Percentiles rank a stretch among this genome's conserved stretches.
These are phyloP conservation scores for Brevimyrus niger DNA, from an alignment of 2,113 vertebrate species.

Conservation along the genomic window DNA sequence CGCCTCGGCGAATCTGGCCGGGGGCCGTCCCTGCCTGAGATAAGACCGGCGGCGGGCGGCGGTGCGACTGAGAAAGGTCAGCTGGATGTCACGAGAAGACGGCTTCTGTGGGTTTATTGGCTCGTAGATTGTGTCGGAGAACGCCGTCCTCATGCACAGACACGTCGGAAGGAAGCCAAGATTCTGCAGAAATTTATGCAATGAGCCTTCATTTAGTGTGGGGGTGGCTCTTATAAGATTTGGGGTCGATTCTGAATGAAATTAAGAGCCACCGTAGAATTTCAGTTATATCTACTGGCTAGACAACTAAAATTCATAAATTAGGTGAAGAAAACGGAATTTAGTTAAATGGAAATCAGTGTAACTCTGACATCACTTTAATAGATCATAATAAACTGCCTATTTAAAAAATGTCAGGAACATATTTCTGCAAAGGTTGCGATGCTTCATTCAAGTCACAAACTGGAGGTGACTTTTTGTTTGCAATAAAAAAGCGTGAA, in stretches of 20 bases:
- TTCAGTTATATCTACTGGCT: background rate
- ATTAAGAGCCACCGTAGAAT: background rate
- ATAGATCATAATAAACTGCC: background rate
- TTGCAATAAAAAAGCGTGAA: background rate
- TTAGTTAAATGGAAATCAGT: background rate
- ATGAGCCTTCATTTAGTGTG: background rate
- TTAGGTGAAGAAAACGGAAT: background rate
- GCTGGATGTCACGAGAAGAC: background rate
- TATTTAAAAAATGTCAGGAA: background rate
- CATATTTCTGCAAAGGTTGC: background rate
- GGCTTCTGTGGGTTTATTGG: background rate
- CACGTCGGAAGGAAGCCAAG: background rate
- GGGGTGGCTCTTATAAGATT: background rate
- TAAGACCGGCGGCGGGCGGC: background rate
- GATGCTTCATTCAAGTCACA: background rate
- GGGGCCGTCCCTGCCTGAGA: background rate
- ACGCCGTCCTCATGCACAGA: background rate
- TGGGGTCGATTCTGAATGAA: background rate
- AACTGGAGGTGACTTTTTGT: background rate
- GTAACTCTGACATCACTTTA: background rate
- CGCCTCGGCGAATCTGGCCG: background rate
- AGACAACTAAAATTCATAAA: background rate
- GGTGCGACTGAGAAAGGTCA: background rate
- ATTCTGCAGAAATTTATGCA: conserved; percentile 2
- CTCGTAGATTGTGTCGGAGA: background rate